Percentiles rank a stretch among this genome's conserved stretches.
These are phyloP conservation scores for Silurus aristotelis DNA, from an alignment of 2,797 vertebrate genomes.

Conservation along the genomic window DNA sequence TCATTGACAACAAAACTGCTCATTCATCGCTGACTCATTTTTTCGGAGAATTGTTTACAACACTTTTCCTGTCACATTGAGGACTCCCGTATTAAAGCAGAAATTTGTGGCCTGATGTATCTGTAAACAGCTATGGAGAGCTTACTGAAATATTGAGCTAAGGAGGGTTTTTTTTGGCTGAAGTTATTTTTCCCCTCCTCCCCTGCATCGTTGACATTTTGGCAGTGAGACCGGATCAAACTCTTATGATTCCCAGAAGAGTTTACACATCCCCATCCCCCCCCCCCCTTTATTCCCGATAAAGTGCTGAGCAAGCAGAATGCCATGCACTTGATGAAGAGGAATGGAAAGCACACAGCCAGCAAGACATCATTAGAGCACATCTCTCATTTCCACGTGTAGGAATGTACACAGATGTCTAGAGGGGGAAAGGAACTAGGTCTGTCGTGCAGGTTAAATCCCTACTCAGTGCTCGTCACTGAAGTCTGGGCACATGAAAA, in stretches of 20 bases:
- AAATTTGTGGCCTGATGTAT: neutral
- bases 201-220: constrained; percentile 67
- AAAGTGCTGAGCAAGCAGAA: constrained; percentile 72
- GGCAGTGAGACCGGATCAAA: constrained; percentile 71
- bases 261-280: constrained; percentile 38
- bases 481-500: constrained; percentile 29
- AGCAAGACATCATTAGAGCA: constrained; percentile 48
- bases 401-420: constrained; percentile 25
- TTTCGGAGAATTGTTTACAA: neutral
- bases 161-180: constrained; percentile 59
- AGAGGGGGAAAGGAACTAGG: constrained; percentile 13
- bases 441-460: constrained; percentile 37
- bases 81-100: neutral
- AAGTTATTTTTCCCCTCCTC: constrained; percentile 61
- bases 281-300: constrained; percentile 28
- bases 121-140: constrained; percentile 69
- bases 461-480: constrained; percentile 34
- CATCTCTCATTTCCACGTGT: constrained; percentile 41
- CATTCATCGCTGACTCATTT: constrained; percentile 1
- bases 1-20: neutral
- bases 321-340: constrained; percentile 60
- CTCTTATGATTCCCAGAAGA: constrained; percentile 66
- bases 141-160: constrained; percentile 79
- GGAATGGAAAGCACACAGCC: constrained; percentile 55
- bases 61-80: constrained; percentile 5